Evolutionary conservation across 2,888 invertebrate genomes (phyloP).

Genomic region (Hemistola chrysoprasaria): DNA sequence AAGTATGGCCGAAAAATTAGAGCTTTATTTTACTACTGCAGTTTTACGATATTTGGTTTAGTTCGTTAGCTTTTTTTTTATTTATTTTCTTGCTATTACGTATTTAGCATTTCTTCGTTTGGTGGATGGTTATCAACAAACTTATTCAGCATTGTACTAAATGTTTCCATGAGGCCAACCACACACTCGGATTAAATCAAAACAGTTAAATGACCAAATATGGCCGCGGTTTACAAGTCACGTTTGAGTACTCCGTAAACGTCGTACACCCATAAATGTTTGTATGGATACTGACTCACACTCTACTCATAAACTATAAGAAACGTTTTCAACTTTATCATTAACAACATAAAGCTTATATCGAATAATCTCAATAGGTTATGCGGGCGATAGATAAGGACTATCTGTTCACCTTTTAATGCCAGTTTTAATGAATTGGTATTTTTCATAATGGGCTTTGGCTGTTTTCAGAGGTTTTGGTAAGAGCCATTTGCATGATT

Average conservation of each 20-base stretch:
- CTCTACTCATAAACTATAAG: constrained; percentile 24
- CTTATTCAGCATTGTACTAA: constrained; percentile 7
- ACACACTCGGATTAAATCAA: constrained; percentile 42
- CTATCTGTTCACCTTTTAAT: constrained; percentile 32
- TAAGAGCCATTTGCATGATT: constrained; percentile 11
- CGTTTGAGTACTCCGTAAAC: constrained; percentile 46
- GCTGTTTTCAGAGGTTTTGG: constrained; percentile 9
- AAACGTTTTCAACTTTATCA: constrained; percentile 41
- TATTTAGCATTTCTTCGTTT: no score
- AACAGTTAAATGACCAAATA: constrained; percentile 59
- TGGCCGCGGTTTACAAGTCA: constrained; percentile 48
- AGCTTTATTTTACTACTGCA: no score
- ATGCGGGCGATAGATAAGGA: constrained; percentile 66
- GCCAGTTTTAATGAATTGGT: constrained; percentile 26
- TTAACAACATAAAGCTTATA: constrained; percentile 30
- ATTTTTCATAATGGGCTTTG: constrained; percentile 13
- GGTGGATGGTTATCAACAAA: constrained; percentile 4
- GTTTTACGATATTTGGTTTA: no score
- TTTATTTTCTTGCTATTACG: no score
- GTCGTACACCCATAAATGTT: constrained; percentile 49
- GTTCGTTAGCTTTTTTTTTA: no score
- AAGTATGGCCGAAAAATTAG: no score
- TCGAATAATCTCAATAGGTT: constrained; percentile 24
- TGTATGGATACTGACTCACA: constrained; percentile 55
- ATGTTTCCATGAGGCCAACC: constrained; percentile 20